These are phyloP conservation scores for Arenaria interpres DNA, from an alignment of 2,113 vertebrate genomes.

Conservation along the genomic window DNA sequence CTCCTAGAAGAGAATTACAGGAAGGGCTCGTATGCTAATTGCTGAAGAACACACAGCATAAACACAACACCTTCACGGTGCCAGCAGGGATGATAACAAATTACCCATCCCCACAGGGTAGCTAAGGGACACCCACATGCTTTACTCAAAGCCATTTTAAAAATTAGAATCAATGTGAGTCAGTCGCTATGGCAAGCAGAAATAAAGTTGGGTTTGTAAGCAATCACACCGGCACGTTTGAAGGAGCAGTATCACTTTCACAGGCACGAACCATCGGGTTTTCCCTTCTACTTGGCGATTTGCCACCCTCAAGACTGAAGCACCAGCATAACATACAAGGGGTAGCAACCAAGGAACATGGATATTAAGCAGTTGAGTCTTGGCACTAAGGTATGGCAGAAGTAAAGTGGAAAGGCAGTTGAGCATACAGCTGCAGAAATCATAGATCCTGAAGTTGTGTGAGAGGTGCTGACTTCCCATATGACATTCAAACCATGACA, in stretches of 20 bases:
- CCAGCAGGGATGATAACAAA: not conserved
- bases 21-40: not conserved
- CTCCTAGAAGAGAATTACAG: not conserved
- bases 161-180: not conserved
- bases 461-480: not conserved
- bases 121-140: not conserved
- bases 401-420: not conserved
- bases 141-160: not conserved
- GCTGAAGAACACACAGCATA: not conserved
- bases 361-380: not conserved
- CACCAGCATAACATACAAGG: not conserved
- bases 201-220: not conserved
- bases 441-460: accelerated
- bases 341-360: not conserved
- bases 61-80: too few relatives aligned
- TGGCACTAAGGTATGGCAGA: not conserved
- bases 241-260: not conserved
- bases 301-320: not conserved
- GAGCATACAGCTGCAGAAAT: not conserved
- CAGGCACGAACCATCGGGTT: not conserved
- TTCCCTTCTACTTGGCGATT: not conserved
- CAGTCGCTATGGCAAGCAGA: not conserved
- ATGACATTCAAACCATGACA: not conserved
- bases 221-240: not conserved
- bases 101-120: not conserved